These are phyloP conservation scores for Smutsia gigantea DNA, from an alignment of 2,797 vertebrate genomes.

Conservation along the genomic window DNA sequence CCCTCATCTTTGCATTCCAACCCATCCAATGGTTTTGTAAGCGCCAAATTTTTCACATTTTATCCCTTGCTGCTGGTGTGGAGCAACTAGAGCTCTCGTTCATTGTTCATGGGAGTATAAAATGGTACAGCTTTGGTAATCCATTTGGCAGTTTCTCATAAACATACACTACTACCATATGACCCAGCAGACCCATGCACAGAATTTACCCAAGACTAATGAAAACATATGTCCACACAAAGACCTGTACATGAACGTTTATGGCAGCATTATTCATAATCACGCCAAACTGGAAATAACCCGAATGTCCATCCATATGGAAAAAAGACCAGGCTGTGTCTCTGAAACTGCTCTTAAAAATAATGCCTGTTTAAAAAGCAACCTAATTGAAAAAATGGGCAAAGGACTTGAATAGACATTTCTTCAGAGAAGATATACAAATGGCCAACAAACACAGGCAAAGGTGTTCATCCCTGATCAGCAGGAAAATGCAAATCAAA, in stretches of 20 bases:
- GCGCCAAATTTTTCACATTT: background rate
- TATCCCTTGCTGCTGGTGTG: background rate
- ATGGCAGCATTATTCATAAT: background rate
- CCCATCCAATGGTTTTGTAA: background rate
- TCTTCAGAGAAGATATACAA: background rate
- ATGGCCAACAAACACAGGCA: background rate
- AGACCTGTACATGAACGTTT: background rate
- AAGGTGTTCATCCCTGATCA: background rate
- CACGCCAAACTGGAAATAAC: background rate
- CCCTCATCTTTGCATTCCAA: background rate
- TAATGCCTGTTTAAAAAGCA: background rate
- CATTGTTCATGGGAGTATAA: background rate
- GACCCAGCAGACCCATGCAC: background rate
- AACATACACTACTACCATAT: background rate
- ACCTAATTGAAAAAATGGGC: background rate
- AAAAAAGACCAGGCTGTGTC: background rate
- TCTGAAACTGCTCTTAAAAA: background rate
- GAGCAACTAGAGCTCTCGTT: background rate
- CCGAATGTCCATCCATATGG: background rate
- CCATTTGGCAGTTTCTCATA: background rate
- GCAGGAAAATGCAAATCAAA: background rate
- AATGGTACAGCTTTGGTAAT: background rate
- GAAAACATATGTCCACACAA: background rate
- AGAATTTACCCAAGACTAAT: background rate
- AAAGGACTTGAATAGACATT: background rate